phyloP scores from a whole-genome alignment of 2,888 invertebrate species.

The Uropetala carovei region DNA sequence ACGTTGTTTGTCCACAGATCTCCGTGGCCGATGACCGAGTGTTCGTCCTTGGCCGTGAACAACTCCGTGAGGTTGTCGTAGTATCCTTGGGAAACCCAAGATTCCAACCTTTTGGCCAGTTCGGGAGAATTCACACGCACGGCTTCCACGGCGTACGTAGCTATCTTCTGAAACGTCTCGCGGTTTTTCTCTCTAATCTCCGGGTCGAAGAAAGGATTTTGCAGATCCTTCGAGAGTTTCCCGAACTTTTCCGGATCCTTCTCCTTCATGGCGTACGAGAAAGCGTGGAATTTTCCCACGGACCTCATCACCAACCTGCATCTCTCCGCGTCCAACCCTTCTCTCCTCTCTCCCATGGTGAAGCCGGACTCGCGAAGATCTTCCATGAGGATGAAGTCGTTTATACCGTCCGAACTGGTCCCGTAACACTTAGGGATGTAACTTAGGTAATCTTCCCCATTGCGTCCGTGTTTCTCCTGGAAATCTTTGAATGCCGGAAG shows the following conservation, averaged over 20 bases:
- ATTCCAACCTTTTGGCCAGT: not conserved
- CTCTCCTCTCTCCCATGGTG: conserved; percentile 68
- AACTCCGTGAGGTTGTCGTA: not conserved
- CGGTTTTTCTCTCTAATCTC: conserved; percentile 11
- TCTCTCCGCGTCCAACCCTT: conserved; percentile 67
- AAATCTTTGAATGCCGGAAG: conserved; percentile 8
- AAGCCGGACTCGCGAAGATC: conserved; percentile 67
- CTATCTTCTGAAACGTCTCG: conserved; percentile 6
- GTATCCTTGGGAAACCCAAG: not conserved
- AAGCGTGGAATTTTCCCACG: conserved; percentile 66
- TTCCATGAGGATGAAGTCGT: conserved; percentile 68
- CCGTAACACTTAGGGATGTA: conserved; percentile 28
- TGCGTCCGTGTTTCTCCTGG: not conserved
- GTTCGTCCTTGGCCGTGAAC: not conserved
- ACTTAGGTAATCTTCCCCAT: not conserved
- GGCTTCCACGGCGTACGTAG: not conserved
- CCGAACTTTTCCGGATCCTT: not conserved
- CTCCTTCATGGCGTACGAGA: conserved; percentile 42
- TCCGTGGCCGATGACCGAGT: conserved; percentile 12
- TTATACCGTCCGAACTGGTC: conserved; percentile 13
- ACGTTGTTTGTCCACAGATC: conserved; percentile 32
- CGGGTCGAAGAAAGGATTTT: conserved; percentile 12
- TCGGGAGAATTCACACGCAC: not conserved
- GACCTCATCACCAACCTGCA: conserved; percentile 66
- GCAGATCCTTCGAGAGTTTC: not conserved